Evolutionary conservation across 2,113 vertebrate genomes (phyloP), one percentile per base, ranked within the genome.

Genomic region (Odontophorus gujanensis): DNA sequence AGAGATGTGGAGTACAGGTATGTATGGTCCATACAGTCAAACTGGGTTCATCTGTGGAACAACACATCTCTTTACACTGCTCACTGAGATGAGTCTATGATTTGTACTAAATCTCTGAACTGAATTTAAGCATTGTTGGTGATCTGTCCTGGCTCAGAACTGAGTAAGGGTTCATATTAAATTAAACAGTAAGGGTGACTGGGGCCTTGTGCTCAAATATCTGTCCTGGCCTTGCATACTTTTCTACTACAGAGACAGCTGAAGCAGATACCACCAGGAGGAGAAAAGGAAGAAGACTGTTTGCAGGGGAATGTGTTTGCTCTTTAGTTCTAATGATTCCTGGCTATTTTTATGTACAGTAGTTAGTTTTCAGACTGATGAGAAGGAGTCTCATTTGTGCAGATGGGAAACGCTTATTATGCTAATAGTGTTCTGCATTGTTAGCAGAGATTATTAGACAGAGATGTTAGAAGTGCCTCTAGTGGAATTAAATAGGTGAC

Each of bases 371-470:
- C 84, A 96, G 95, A 93, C 95, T 95, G 97, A 97, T 97, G 96
- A 97, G 74, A 86, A 94, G 78, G 67, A 94, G 89, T 55, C 85
- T 97, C 65, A 85, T 96, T 97, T 92, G 97, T 92, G 87, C 97
- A 97, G 97, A 97, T 96, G 97, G 96, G 96, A 97, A 97, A 94
- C 92, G 92, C 92, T 97, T 97, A 92, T 97, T 96, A 97, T 97
- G 97, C 96, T 97, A 95, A 97, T 97, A 80, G 81, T 83, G 96
- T 96, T 97, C 97, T 94, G 97, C 96, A 96, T 96, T 97, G 97
- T 97, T 97, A 97, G 87, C 8, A 1, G 87, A 96, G 96, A 97
- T 97, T 96, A 97, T 97, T 97, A 97, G 96, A 96, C 79, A 96
- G 96, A 96, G 96, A 97, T 93, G 97, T 96, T 95, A 95, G 91